Conservation (phyloP, 2,113 vertebrate genomes). For the Narcine bancroftii region DNA sequence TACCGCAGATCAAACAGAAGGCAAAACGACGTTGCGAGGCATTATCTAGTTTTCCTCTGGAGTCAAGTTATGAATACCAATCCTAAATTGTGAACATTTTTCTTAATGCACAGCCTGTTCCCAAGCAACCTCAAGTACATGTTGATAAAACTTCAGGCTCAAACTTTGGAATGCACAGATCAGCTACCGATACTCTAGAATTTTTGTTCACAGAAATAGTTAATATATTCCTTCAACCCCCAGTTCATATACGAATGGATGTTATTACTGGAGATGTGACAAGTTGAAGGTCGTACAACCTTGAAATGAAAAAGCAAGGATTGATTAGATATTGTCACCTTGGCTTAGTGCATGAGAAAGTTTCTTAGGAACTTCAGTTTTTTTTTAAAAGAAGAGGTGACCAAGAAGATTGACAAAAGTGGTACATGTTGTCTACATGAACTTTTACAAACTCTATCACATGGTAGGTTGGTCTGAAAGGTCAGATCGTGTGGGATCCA, state of each 20-base stretch:
- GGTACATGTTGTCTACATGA: too few relatives aligned
- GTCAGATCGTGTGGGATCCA: too few relatives aligned
- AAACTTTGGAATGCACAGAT: neutral
- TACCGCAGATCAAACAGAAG: neutral
- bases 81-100: neutral
- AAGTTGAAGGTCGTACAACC: neutral
- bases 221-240: neutral
- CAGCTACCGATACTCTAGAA: neutral
- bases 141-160: neutral
- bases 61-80: neutral
- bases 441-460: too few relatives aligned
- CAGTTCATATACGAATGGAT: neutral
- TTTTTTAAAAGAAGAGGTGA: too few relatives aligned
- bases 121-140: neutral
- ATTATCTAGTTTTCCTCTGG: neutral
- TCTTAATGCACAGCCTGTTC: neutral
- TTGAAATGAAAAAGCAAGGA: too few relatives aligned
- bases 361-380: too few relatives aligned
- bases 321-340: too few relatives aligned
- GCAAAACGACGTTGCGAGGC: neutral
- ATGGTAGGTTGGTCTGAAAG: too few relatives aligned
- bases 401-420: too few relatives aligned
- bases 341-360: too few relatives aligned
- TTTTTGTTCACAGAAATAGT: neutral
- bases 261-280: neutral